Conservation (phyloP, 2,113 vertebrate species). For the Periophthalmus modestus region DNA sequence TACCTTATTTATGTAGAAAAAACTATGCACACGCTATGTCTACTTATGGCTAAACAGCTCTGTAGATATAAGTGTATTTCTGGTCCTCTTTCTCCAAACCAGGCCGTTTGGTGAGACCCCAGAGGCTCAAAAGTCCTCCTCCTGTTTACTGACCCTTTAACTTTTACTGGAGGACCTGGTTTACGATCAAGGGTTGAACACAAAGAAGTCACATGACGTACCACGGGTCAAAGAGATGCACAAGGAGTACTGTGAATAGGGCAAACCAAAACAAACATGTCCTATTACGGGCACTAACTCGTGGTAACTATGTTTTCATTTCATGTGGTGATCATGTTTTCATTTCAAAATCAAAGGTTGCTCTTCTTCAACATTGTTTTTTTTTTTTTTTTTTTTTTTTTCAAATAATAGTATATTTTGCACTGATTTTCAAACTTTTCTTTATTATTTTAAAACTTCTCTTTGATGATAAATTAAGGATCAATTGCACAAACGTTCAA, state of each 20-base stretch:
- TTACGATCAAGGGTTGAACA: constrained; percentile 28
- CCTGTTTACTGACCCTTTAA: constrained; percentile 6
- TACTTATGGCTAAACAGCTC: no score
- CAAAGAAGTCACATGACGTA: constrained; percentile 13
- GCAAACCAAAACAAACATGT: not conserved
- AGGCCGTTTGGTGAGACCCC: constrained; percentile 18
- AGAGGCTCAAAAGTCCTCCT: constrained; percentile 38
- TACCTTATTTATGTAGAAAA: no score
- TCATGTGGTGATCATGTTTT: not conserved
- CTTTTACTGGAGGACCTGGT: constrained; percentile 32
- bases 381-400: not conserved
- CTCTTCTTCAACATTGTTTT: not conserved
- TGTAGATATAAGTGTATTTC: constrained; percentile 14
- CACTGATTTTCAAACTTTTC: not conserved
- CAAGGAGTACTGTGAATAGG: not conserved
- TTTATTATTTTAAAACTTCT: not conserved
- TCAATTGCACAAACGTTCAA: not conserved
- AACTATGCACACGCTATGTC: no score
- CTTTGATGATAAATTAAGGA: not conserved
- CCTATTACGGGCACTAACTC: not conserved
- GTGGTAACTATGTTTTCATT: not conserved
- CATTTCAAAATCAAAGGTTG: not conserved
- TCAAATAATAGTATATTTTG: not conserved
- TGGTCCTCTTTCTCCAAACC: constrained; percentile 43
- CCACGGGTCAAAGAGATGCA: not conserved